phyloP scores from a whole-genome alignment of 2,113 vertebrate genomes.

The Anolis sagrei region DNA sequence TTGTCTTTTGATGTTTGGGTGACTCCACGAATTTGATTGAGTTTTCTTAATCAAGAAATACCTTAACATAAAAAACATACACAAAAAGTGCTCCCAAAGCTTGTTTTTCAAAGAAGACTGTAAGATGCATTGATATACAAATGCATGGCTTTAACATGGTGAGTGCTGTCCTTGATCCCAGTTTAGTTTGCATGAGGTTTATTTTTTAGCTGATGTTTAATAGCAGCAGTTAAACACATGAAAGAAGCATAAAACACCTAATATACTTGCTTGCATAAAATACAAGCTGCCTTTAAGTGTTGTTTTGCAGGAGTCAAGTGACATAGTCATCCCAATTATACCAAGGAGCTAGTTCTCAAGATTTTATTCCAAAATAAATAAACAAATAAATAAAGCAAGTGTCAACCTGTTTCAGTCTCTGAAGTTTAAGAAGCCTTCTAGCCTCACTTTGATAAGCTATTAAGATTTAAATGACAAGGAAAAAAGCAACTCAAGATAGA shows the following conservation, averaged over 20 bases:
- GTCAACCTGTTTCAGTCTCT: conserved; percentile 20
- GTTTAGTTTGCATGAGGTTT: background rate
- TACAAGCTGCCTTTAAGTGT: background rate
- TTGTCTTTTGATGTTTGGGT: too few relatives aligned
- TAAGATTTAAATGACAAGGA: conserved; percentile 63
- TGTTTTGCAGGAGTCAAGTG: background rate
- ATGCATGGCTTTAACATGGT: background rate
- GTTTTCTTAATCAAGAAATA: background rate
- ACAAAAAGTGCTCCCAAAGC: background rate
- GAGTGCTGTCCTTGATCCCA: background rate
- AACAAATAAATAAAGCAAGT: conserved; percentile 19
- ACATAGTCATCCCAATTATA: background rate
- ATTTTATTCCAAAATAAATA: conserved; percentile 31
- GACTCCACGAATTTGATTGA: too few relatives aligned
- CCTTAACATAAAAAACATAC: background rate
- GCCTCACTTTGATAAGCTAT: conserved; percentile 48
- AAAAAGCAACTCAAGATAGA: conserved; percentile 58
- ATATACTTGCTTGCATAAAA: background rate
- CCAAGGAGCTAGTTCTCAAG: conserved; percentile 31
- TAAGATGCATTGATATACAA: background rate
- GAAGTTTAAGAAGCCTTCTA: conserved; percentile 23
- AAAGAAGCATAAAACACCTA: background rate
- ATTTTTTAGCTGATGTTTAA: background rate
- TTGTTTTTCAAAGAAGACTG: background rate
- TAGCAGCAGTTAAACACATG: background rate